Conservation (phyloP, 2,888 invertebrate genomes). For the Encarsia formosa region DNA sequence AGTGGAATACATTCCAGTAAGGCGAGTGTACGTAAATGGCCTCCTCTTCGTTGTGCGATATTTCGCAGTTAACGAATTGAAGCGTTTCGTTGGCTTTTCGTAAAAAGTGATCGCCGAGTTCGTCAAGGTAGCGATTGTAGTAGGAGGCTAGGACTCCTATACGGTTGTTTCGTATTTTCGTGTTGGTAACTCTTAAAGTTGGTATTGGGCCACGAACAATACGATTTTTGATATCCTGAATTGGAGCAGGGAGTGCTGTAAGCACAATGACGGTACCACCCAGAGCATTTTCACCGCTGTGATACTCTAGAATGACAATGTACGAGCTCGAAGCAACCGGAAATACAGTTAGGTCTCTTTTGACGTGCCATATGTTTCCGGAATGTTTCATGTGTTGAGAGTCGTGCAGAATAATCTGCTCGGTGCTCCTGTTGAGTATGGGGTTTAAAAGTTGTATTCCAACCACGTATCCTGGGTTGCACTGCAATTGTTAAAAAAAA, state of each 20-base stretch:
- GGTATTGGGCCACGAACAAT: conserved; percentile 78
- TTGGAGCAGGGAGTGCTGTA: conserved; percentile 68
- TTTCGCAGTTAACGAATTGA: conserved; percentile 72
- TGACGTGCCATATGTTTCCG: conserved; percentile 68
- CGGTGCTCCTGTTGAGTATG: conserved; percentile 81
- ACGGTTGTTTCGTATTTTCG: conserved; percentile 75
- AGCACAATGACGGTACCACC: conserved; percentile 80
- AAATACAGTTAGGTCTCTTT: conserved; percentile 82
- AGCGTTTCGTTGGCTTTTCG: conserved; percentile 86
- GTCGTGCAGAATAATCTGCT: conserved; percentile 76
- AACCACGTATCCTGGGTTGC: conserved; percentile 79
- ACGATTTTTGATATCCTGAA: conserved; percentile 66
- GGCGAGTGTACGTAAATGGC: conserved; percentile 81
- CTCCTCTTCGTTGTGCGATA: conserved; percentile 75
- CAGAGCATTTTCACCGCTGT: conserved; percentile 71
- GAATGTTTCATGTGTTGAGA: conserved; percentile 62
- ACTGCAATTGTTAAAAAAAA: conserved; percentile 44
- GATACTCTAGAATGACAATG: conserved; percentile 73
- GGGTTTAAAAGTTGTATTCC: conserved; percentile 89
- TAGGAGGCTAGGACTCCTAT: conserved; percentile 79
- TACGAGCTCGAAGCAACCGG: conserved; percentile 84
- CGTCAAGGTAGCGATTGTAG: conserved; percentile 84
- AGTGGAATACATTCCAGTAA: conserved; percentile 77
- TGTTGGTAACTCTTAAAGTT: conserved; percentile 66
- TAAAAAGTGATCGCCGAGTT: conserved; percentile 79